Base-by-base conservation (phyloP, 2,888 invertebrate species). In the Allacma fusca region DNA sequence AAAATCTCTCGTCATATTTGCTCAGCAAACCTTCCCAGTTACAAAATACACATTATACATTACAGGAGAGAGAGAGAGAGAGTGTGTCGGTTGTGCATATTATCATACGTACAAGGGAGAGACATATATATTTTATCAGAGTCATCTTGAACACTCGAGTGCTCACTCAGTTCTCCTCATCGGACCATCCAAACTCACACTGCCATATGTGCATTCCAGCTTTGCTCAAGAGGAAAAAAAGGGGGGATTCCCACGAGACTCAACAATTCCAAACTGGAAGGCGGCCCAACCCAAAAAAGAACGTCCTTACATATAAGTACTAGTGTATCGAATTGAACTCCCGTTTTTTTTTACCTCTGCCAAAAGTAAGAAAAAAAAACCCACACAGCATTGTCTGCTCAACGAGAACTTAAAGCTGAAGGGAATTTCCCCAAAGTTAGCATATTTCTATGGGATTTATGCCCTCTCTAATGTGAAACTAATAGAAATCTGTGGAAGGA, bases 401-500 rank as follows among this genome's bases (percentile, higher is more conserved):
- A n/a, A n/a, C n/a, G n/a, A n/a, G n/a, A n/a, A n/a, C n/a, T n/a
- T n/a, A n/a, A n/a, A n/a, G n/a, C n/a, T n/a, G n/a, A n/a, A n/a
- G 23, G 59, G 59, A 59, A 59, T 59, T 59, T 59, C 23, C 19
- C 59, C 59, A 23, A 59, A 59, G n/a, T 59, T 59, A 59, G 59
- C 59, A 59, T 59, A 59, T 59, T 59, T 59, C 59, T n/a, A 23
- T 7, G 59, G 59, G 59, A 59, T 59, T 59, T 59, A 59, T 59
- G 59, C 59, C 23, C 59, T 59, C 59, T 59, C 12, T 59, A 59
- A 59, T 59, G 59, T 59, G n/a, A 59, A 59, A 59, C 59, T 59
- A 59, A 59, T 59, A 59, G 59, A 23, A 59, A 59, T 59, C 59
- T 59, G 59, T 59, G 59, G 59, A 59, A 64, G 13, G 64, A 64